These are phyloP conservation scores for Petrosia ficiformis DNA, from an alignment of 37 sponge, comb jelly and placozoan genomes.

Conservation along the genomic window DNA sequence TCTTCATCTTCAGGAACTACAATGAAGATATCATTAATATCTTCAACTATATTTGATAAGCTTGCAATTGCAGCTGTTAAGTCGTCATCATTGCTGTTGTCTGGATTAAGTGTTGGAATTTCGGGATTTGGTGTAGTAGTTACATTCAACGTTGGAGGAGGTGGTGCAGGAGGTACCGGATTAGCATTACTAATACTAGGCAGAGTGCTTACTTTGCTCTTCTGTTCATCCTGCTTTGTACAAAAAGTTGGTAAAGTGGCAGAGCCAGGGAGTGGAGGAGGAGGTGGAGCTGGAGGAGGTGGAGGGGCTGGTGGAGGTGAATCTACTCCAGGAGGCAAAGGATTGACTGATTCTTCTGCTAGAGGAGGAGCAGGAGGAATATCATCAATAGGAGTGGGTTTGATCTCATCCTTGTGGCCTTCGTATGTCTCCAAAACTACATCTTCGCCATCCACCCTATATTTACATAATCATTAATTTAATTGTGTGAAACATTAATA, in stretches of 20 bases:
- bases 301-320: neutral
- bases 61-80: no score
- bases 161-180: neutral
- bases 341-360: neutral
- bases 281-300: neutral
- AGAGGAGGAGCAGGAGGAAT: neutral
- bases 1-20: no score
- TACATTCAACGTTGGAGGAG: neutral
- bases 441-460: neutral
- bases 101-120: neutral
- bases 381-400: neutral
- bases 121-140: neutral
- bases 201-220: no score
- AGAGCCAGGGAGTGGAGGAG: neutral
- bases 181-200: no score
- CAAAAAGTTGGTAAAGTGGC: no score
- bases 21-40: no score
- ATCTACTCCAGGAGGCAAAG: neutral
- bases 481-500: neutral
- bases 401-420: neutral
- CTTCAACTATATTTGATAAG: no score
- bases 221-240: no score
- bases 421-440: neutral
- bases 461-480: neutral
- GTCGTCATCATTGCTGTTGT: no score